Base-by-base conservation (phyloP, 2,888 invertebrate species). In the Lucinisca nassula region DNA sequence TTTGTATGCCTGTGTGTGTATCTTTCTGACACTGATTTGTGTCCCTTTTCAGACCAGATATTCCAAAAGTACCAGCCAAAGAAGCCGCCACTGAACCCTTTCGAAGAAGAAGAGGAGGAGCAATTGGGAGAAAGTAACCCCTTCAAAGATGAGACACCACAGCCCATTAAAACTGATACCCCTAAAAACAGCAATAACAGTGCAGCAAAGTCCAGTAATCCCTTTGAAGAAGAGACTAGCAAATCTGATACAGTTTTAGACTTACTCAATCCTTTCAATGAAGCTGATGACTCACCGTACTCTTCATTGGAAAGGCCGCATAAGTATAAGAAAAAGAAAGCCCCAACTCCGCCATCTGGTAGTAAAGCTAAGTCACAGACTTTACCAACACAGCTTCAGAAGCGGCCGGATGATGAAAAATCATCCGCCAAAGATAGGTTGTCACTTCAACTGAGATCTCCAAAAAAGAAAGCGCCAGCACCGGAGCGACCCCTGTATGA, bases 401-500 rank as follows among this genome's bases (percentile, higher is more conserved):
- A 30, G 17, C 35, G 27, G 14, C 35, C 55, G 2, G 35, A 24
- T 1, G 37, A 21, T 10, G 51, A 75, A 17, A 45, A 49, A 12
- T 45, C 40, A 21, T 17, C 75, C 6, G 51, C 6, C 10, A 67
- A 35, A 67, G 35, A 67, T 67, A 67, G 67, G 35, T 67, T 67
- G 24, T 74, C 74, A 24, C 74, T 74, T 40, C 45, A 40, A 38
- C 27, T 88, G 2, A 89, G 87, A 61, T 79, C 88, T 24, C 88
- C 88, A 14, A 87, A 87, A 61, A 92, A 92, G 74, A 91, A 91
- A 35, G 84, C 89, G 0, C 81, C 85, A 17, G 55, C 83, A 0
- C 84, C 89, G 1, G 84, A 87, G 27, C 86, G 94, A 75, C 95
- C 95, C 0, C 87, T 94, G 14, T 95, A 95, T 88, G 90, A 93